Conservation (phyloP, 2,888 invertebrate species). For the Pollenia amentaria region DNA sequence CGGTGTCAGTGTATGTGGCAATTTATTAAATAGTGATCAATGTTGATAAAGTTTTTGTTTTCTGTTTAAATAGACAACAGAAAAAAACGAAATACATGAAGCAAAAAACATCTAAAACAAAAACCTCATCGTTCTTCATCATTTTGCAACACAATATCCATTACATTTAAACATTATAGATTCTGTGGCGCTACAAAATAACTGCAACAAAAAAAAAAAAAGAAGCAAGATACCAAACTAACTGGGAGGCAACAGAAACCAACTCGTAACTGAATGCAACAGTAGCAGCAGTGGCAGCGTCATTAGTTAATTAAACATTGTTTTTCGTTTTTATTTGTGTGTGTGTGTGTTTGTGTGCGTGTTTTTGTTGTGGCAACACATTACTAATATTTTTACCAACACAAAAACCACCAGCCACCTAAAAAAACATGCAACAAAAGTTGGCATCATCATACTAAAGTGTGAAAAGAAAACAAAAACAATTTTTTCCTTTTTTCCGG, state of each 20-base stretch:
- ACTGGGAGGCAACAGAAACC: conserved; percentile 9
- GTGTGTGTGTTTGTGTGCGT: neutral
- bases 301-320: conserved; percentile 73
- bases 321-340: conserved; percentile 19
- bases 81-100: neutral
- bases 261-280: neutral
- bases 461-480: conserved; percentile 38
- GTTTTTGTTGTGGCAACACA: conserved; percentile 23
- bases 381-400: conserved; percentile 13
- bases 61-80: conserved; percentile 3
- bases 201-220: neutral
- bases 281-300: conserved; percentile 40
- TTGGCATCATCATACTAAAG: conserved; percentile 57
- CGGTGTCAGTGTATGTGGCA: conserved; percentile 46
- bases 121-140: conserved; percentile 71
- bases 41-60: conserved; percentile 52
- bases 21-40: conserved; percentile 68
- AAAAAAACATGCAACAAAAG: conserved; percentile 49
- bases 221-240: neutral
- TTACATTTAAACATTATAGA: conserved; percentile 4
- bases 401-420: conserved; percentile 17
- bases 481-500: neutral
- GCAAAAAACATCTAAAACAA: conserved; percentile 33
- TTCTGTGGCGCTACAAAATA: conserved; percentile 31
- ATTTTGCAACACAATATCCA: conserved; percentile 39